Percentiles rank a stretch among this genome's conserved stretches.
Conservation (phyloP, 1,140 invertebrate species). For the Polypedilum vanderplanki region DNA sequence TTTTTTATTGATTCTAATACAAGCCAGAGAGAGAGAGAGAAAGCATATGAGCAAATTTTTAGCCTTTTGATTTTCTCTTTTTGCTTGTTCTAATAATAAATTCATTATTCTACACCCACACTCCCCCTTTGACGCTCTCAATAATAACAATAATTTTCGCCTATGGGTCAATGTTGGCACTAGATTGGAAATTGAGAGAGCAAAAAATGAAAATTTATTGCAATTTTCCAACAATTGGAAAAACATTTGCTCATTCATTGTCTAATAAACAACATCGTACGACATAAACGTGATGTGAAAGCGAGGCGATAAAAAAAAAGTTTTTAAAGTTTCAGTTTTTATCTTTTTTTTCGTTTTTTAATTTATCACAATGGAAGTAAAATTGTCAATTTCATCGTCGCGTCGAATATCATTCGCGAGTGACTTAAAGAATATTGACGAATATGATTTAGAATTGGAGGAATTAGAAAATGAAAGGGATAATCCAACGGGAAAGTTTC, state of each 20-base stretch:
- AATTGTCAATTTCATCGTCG: slow-evolving; percentile 4
- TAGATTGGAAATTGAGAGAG: neutral
- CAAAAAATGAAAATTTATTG: neutral
- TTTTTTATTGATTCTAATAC: too few species aligned
- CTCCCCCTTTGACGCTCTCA: neutral
- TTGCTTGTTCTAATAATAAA: too few species aligned
- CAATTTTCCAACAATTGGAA: slow-evolving; percentile 8
- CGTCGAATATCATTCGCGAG: slow-evolving; percentile 9
- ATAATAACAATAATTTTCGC: neutral
- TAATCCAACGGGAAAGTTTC: neutral
- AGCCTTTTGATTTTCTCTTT: too few species aligned
- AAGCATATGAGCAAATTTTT: too few species aligned
- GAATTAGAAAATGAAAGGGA: slow-evolving; percentile 7
- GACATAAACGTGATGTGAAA: too few species aligned
- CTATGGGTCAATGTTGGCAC: slow-evolving; percentile 3
- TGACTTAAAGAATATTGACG: neutral
- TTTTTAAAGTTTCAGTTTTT: neutral
- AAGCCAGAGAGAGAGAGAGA: too few species aligned
- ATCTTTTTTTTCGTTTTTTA: neutral
- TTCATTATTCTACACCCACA: neutral
- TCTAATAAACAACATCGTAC: too few species aligned
- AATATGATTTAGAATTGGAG: slow-evolving; percentile 4
- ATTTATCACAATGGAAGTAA: neutral
- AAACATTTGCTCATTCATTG: neutral
- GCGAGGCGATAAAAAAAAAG: too few species aligned